Conservation (phyloP, 2,888 invertebrate genomes). For the Meganola albula region DNA sequence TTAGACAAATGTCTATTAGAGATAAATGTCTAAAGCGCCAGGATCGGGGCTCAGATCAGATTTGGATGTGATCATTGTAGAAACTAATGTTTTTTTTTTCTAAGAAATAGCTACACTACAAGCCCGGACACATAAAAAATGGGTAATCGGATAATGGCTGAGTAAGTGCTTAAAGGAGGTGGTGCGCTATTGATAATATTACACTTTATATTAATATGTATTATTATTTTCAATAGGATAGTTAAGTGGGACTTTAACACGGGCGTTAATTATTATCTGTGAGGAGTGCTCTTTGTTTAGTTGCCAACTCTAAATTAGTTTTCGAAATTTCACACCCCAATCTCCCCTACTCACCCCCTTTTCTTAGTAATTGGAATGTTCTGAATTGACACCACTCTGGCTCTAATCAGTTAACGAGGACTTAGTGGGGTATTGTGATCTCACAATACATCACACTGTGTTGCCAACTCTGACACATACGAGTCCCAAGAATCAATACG, state of each 20-base stretch:
- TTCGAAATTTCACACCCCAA: constrained; percentile 76
- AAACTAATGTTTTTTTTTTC: too few relatives aligned
- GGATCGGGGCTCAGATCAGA: too few relatives aligned
- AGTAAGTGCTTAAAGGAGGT: too few relatives aligned
- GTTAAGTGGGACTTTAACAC: constrained; percentile 73
- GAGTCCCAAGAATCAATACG: too few relatives aligned
- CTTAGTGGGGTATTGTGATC: constrained; percentile 62
- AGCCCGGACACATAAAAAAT: too few relatives aligned
- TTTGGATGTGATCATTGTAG: too few relatives aligned
- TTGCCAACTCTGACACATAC: constrained; percentile 22
- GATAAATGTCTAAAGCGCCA: too few relatives aligned
- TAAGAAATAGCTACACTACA: too few relatives aligned
- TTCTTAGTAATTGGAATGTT: constrained; percentile 74
- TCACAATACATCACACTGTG: constrained; percentile 34
- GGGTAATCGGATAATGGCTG: too few relatives aligned
- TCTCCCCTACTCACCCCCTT: constrained; percentile 39
- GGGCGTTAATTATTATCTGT: constrained; percentile 78
- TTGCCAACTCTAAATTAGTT: constrained; percentile 79
- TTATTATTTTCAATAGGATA: background rate
- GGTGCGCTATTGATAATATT: background rate
- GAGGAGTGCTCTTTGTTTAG: constrained; percentile 78
- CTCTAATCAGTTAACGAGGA: constrained; percentile 76
- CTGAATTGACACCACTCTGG: constrained; percentile 75
- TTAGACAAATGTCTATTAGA: too few relatives aligned
- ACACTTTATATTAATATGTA: background rate